Evolutionary conservation across 2,797 vertebrate species (phyloP), one percentile per base, ranked within the genome.

Genomic region (Pangasius macronema): DNA sequence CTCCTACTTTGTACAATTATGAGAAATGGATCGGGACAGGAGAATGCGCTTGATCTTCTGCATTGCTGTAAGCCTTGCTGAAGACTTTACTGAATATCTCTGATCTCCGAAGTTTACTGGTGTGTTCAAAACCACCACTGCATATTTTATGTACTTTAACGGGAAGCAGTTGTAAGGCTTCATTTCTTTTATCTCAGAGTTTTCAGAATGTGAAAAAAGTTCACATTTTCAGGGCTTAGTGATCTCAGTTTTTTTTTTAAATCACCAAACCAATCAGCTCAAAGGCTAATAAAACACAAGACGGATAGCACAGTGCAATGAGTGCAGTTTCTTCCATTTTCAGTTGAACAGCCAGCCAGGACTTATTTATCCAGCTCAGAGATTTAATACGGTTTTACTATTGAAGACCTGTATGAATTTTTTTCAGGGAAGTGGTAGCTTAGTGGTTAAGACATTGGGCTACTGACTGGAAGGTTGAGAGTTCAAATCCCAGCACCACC

Each of bases 1-100:
- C 36, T 82, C 79, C 83, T 53, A 6, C 49, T 80, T 89, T 73
- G 76, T 82, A 61, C 83, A 53, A 82, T 70, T 49, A 36, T 75
- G 82, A 89, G 65, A 72, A 49, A 36, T 9, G 20, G 2, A 46
- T 20, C 4, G 36, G 33, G 55, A 27, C 9, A 59, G 55, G 77
- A 61, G 33, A 61, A 59, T 11, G 36, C 5, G 24, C 24, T 61
- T 61, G 20, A 22, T 57, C 46, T 59, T 67, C 27, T 67, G 42
- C 27, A 65, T 61, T 81, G 4, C 33, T 61, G 10, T 42, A 59
- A 61, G 55, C 55, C n/a, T 1, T 59, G 42, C 20, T 59, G 13
- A 42, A 82, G 55, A 46, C 13, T 39, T 42, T 7, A 82, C 22
- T 39, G 36, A 61, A 61, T 27, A 61, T 82, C 4, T 14, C 33